Evolutionary conservation across 2,797 vertebrate species (phyloP).

Genomic region (Stomatorhinus walkeri): DNA sequence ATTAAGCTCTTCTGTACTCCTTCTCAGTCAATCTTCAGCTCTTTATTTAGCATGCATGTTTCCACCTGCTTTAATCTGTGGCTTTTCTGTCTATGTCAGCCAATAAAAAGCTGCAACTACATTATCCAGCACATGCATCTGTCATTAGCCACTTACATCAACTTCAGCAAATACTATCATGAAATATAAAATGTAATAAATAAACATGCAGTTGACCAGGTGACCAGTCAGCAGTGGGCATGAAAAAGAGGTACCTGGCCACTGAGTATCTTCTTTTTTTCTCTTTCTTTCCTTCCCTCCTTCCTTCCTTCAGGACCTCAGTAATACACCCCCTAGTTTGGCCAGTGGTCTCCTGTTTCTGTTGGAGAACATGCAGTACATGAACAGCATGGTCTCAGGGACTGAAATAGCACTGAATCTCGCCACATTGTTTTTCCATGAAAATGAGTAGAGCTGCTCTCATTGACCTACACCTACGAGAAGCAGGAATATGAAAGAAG

Average conservation of each 20-base stretch:
- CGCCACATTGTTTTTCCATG: neutral
- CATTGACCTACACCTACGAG: neutral
- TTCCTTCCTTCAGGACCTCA: neutral
- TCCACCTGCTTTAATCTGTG: neutral
- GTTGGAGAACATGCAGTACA: neutral
- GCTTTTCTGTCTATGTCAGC: neutral
- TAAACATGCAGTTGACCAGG: neutral
- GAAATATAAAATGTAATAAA: neutral
- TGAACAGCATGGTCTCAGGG: neutral
- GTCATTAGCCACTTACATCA: neutral
- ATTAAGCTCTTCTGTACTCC: neutral
- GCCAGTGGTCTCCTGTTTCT: neutral
- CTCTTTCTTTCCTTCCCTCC: neutral
- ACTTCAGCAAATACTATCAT: neutral
- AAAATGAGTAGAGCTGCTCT: neutral
- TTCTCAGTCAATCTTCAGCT: neutral
- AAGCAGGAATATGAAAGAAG: neutral
- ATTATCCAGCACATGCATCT: neutral
- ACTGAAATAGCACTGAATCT: neutral
- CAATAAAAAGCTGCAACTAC: neutral
- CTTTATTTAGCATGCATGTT: neutral
- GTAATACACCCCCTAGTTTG: neutral
- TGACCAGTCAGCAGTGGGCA: neutral
- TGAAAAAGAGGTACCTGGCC: neutral
- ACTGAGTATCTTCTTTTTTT: neutral